Evolutionary conservation across 2,888 invertebrate genomes (phyloP).

Genomic region (Aporophyla nigra): DNA sequence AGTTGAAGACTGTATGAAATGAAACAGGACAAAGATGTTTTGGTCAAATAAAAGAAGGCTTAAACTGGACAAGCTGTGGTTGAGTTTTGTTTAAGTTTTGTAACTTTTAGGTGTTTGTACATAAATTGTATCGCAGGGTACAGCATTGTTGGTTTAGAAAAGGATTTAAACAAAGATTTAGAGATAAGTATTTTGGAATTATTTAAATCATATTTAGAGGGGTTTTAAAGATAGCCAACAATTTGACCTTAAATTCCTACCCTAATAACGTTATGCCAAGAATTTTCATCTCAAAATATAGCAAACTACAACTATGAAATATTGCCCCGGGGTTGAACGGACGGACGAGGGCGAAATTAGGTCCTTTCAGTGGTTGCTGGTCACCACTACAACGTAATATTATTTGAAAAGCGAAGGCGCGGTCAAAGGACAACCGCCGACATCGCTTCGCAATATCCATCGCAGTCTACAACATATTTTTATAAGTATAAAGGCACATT

Average conservation of each 20-base stretch:
- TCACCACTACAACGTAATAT: constrained; percentile 34
- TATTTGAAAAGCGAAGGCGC: constrained; percentile 34
- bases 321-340: constrained; percentile 35
- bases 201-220: constrained; percentile 8
- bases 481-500: not conserved
- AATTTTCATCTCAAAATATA: constrained; percentile 51
- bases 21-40: constrained; percentile 11
- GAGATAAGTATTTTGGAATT: not conserved
- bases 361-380: constrained; percentile 35
- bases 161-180: not conserved
- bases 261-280: constrained; percentile 34
- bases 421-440: constrained; percentile 19
- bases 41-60: constrained; percentile 11
- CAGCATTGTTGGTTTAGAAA: not conserved
- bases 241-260: constrained; percentile 31
- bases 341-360: constrained; percentile 29
- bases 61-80: not conserved
- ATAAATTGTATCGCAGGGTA: not conserved
- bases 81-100: constrained; percentile 6
- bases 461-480: constrained; percentile 3
- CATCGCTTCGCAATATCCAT: constrained; percentile 17
- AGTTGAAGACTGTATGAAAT: not conserved
- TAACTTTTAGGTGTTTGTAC: not conserved
- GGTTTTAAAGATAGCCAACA: constrained; percentile 18
- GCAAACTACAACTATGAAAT: constrained; percentile 39